These are phyloP conservation scores for Brachionus angularis DNA, from an alignment of 1,140 invertebrate genomes.

Conservation along the genomic window DNA sequence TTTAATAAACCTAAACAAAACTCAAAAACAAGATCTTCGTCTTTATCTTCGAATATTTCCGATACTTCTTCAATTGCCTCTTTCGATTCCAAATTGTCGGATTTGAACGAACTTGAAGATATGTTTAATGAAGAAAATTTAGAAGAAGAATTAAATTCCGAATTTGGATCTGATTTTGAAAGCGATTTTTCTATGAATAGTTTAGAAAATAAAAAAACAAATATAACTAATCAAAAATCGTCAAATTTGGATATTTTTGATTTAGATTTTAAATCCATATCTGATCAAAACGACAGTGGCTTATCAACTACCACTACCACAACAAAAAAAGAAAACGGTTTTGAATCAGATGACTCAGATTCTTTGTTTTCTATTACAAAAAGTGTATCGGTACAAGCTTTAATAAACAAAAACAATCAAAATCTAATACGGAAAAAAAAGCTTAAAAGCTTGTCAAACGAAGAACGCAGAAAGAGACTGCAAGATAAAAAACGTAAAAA, in stretches of 20 bases:
- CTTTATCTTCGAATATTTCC: neutral
- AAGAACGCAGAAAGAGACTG: too few relatives aligned
- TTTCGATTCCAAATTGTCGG: neutral
- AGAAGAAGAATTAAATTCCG: too few relatives aligned
- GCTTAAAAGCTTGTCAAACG: too few relatives aligned
- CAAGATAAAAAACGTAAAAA: constrained; percentile 24
- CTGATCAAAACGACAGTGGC: constrained; percentile 27
- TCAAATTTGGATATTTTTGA: neutral
- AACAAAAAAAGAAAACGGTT: neutral
- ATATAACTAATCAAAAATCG: neutral
- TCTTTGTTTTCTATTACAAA: constrained; percentile 38
- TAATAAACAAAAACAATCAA: neutral
- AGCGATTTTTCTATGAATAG: too few relatives aligned
- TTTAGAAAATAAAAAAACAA: neutral
- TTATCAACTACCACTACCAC: neutral
- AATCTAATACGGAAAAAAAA: neutral
- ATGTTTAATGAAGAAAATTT: neutral
- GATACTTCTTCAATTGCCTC: neutral
- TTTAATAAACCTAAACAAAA: constrained; percentile 23
- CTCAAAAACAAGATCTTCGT: constrained; percentile 44
- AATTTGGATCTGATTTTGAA: too few relatives aligned
- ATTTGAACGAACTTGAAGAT: constrained; percentile 18
- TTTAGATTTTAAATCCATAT: neutral
- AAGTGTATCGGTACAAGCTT: constrained; percentile 4
- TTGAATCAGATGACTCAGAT: constrained; percentile 36